Evolutionary conservation across 1,140 invertebrate genomes (phyloP).

Genomic region (Chionoecetes opilio): DNA sequence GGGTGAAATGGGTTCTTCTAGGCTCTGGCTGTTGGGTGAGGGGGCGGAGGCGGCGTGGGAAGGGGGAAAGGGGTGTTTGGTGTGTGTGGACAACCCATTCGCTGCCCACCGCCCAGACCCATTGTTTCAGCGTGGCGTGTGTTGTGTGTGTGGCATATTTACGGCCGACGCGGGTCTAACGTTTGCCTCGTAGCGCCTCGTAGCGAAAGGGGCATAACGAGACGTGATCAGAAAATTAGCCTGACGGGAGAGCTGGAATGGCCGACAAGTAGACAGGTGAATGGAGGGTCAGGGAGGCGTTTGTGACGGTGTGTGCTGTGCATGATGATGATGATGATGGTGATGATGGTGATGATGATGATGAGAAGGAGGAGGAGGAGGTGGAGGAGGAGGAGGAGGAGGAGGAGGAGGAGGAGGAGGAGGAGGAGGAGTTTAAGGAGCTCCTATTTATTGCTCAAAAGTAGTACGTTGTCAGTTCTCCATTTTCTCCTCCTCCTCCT

Average conservation of each 20-base stretch:
- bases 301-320: not conserved
- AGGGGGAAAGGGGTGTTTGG: not conserved
- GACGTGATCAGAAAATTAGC: constrained; percentile 24
- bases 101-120: not conserved
- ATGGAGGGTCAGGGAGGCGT: not conserved
- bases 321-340: not conserved
- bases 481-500: constrained; percentile 21
- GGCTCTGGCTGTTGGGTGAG: too few relatives aligned
- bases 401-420: not conserved
- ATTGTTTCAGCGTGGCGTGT: not conserved
- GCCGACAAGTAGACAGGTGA: not conserved
- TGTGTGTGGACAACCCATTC: not conserved
- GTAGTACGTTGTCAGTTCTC: not conserved
- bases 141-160: not conserved
- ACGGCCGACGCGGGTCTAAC: not conserved
- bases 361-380: not conserved
- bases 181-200: too few relatives aligned
- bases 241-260: not conserved
- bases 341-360: not conserved
- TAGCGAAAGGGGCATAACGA: not conserved
- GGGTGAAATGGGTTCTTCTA: too few relatives aligned
- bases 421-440: not conserved
- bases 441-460: not conserved
- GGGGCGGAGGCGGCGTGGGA: not conserved
- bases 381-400: not conserved